Conservation (phyloP, 2,113 vertebrate species). For the Oreochromis spilurus region DNA sequence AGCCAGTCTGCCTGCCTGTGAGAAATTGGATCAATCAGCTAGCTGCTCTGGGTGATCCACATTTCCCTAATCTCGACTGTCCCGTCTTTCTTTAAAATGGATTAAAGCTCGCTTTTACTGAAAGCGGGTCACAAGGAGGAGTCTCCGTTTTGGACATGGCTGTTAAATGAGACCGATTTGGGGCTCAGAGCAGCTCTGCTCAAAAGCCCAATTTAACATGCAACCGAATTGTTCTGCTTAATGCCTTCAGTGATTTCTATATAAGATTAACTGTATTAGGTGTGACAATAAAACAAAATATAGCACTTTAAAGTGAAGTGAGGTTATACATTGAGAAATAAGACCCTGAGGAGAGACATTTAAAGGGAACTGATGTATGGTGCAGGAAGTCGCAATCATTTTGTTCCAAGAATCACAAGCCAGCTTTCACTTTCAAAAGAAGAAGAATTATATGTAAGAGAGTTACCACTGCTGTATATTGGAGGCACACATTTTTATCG, state of each 20-base stretch:
- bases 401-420: constrained; percentile 16
- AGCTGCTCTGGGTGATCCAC: constrained; percentile 42
- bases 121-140: constrained; percentile 41
- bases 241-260: neutral
- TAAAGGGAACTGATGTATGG: neutral
- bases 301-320: neutral
- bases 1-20: constrained; percentile 21
- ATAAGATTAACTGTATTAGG: neutral
- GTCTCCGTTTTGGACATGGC: constrained; percentile 5
- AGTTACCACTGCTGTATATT: neutral
- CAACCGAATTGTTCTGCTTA: neutral
- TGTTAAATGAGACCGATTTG: constrained; percentile 33
- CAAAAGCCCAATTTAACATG: neutral
- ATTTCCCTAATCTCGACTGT: constrained; percentile 52
- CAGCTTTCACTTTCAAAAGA: constrained; percentile 26
- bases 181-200: neutral
- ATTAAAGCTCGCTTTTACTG: constrained; percentile 43
- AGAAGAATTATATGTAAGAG: constrained; percentile 1
- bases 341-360: neutral
- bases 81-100: constrained; percentile 50
- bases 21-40: constrained; percentile 56
- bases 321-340: neutral
- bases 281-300: constrained; percentile 22
- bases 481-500: constrained; percentile 1
- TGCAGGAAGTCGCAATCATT: constrained; percentile 8